Percentiles rank a stretch among this genome's conserved stretches.
phyloP scores from a whole-genome alignment of 2,113 vertebrate species.

The Oceanites oceanicus region DNA sequence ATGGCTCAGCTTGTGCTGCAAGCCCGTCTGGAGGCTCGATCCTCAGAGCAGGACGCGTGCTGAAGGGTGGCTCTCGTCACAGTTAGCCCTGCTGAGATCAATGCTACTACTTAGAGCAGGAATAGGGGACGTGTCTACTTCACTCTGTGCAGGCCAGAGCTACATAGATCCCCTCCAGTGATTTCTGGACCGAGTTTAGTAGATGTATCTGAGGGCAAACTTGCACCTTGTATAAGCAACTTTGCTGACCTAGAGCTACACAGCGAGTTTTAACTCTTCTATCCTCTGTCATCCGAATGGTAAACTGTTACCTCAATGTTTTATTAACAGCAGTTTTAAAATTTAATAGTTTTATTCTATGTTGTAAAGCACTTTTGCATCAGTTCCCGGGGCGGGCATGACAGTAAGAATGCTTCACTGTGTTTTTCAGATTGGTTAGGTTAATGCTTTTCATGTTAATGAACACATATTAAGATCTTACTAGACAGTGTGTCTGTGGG shows the following conservation, averaged over 20 bases:
- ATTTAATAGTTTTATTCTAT: background rate
- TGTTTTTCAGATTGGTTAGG: background rate
- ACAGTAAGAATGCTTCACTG: background rate
- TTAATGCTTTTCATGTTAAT: conserved; percentile 8
- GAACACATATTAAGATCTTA: background rate
- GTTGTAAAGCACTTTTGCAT: background rate
- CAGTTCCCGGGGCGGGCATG: background rate
- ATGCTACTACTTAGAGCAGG: background rate
- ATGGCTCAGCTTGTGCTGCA: background rate
- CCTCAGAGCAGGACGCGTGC: background rate
- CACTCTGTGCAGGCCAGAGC: background rate
- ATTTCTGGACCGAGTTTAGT: background rate
- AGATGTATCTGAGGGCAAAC: background rate
- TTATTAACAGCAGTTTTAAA: conserved; percentile 1
- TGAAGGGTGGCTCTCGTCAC: background rate
- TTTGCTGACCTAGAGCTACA: background rate
- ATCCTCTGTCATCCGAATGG: background rate
- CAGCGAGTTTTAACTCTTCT: background rate
- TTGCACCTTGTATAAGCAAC: background rate
- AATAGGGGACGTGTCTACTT: accelerated
- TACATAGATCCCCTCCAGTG: background rate
- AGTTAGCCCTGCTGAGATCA: background rate
- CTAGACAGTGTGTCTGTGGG: background rate
- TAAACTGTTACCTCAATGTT: background rate
- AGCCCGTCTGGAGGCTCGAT: background rate